Percentiles rank a stretch among this genome's conserved stretches.
Evolutionary conservation across 1,140 invertebrate genomes (phyloP).

Genomic region (Physella acuta): DNA sequence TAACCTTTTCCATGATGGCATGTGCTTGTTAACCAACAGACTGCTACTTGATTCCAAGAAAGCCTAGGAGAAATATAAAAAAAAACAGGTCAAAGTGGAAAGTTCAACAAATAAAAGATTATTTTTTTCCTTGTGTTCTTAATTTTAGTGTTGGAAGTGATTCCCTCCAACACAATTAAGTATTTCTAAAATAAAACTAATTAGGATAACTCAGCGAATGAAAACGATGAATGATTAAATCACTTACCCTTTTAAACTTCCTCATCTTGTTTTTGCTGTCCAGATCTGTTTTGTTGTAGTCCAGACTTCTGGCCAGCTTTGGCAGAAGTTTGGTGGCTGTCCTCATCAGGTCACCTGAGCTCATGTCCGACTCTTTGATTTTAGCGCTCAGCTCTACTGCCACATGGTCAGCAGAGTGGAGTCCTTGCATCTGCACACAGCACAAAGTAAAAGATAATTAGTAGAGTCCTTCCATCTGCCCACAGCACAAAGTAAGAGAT

Average conservation of each 20-base stretch:
- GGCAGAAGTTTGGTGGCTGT: constrained; percentile 1
- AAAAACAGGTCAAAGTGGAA: neutral
- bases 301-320: constrained; percentile 4
- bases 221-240: neutral
- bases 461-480: neutral
- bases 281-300: neutral
- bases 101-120: neutral
- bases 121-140: too few species aligned
- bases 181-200: neutral
- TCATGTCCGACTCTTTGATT: neutral
- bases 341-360: neutral
- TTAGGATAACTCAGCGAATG: neutral
- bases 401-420: constrained; percentile 6
- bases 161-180: too few species aligned
- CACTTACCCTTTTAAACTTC: constrained; percentile 15
- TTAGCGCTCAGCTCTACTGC: constrained; percentile 7
- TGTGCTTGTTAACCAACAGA: neutral
- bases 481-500: neutral
- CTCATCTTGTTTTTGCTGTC: constrained; percentile 1
- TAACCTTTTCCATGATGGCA: neutral
- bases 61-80: too few species aligned
- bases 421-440: neutral
- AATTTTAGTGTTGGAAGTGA: too few species aligned
- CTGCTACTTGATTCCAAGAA: constrained; percentile 2
- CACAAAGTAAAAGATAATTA: too few species aligned